Evolutionary conservation across 2,797 vertebrate genomes (phyloP).

Genomic region (Argentina silus): DNA sequence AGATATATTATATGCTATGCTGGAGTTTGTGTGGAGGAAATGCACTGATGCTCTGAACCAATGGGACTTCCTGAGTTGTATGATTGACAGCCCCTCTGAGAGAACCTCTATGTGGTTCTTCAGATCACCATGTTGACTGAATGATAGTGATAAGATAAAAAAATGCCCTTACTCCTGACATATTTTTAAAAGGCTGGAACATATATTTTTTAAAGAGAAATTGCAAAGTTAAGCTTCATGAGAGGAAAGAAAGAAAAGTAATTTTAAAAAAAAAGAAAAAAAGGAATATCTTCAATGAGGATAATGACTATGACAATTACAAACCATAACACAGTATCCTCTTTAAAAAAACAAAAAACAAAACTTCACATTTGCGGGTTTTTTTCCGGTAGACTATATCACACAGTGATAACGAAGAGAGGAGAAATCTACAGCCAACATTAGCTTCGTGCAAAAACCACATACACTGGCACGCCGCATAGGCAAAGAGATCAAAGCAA

Average conservation of each 20-base stretch:
- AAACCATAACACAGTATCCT: constrained; percentile 74
- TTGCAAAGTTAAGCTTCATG: constrained; percentile 50
- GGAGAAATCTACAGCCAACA: constrained; percentile 75
- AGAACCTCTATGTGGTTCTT: constrained; percentile 51
- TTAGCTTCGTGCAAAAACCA: constrained; percentile 81
- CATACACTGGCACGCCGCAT: constrained; percentile 75
- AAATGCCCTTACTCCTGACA: constrained; percentile 57
- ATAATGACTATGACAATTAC: constrained; percentile 64
- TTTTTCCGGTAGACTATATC: constrained; percentile 80
- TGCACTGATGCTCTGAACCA: constrained; percentile 52
- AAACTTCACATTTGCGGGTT: constrained; percentile 40
- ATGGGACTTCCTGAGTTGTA: constrained; percentile 76
- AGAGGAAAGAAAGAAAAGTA: constrained; percentile 31
- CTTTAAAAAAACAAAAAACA: constrained; percentile 61
- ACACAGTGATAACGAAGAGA: constrained; percentile 83
- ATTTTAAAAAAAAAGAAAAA: constrained; percentile 2
- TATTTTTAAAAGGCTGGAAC: constrained; percentile 6
- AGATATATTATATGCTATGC: neutral
- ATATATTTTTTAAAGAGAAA: constrained; percentile 17
- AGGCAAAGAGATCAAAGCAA: constrained; percentile 79
- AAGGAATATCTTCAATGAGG: constrained; percentile 48
- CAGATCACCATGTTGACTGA: constrained; percentile 46
- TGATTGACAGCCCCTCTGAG: constrained; percentile 71
- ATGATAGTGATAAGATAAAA: constrained; percentile 41
- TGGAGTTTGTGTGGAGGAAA: constrained; percentile 16